These are phyloP conservation scores for Pseudotriccus pelzelni DNA, from an alignment of 2,797 vertebrate species.

Conservation along the genomic window DNA sequence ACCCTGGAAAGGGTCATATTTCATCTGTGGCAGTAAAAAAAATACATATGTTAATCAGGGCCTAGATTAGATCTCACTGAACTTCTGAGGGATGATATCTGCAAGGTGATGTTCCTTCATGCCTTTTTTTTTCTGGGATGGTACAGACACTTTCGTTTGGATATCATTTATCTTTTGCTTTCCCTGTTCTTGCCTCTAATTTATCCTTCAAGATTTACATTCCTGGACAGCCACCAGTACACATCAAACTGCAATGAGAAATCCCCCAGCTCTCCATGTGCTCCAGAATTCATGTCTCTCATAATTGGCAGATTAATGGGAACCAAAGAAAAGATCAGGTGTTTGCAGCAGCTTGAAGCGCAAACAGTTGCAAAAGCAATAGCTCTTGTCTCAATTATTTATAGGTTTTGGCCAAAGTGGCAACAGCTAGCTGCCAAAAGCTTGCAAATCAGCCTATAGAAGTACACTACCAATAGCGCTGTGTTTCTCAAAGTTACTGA, in stretches of 20 bases:
- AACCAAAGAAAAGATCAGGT: background rate
- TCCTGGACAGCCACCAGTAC: background rate
- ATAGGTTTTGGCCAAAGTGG: background rate
- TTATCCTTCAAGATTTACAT: background rate
- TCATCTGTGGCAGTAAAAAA: background rate
- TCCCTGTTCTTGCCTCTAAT: background rate
- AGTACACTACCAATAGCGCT: fast-evolving
- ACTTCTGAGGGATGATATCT: background rate
- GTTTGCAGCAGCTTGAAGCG: background rate
- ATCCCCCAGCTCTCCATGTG: background rate
- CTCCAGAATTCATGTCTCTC: background rate
- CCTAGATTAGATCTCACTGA: background rate
- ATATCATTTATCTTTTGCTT: background rate
- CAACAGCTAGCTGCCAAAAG: background rate
- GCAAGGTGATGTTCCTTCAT: background rate
- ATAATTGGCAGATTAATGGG: background rate
- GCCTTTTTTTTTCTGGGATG: background rate
- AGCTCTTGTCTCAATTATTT: background rate
- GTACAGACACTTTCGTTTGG: background rate
- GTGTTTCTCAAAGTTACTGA: background rate
- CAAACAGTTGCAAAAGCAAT: background rate
- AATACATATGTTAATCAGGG: background rate
- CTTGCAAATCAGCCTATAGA: background rate
- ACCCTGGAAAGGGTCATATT: background rate
- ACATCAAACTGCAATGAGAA: background rate